Base-by-base conservation (phyloP, 2,888 invertebrate genomes). In the Temnothorax ravouxi region DNA sequence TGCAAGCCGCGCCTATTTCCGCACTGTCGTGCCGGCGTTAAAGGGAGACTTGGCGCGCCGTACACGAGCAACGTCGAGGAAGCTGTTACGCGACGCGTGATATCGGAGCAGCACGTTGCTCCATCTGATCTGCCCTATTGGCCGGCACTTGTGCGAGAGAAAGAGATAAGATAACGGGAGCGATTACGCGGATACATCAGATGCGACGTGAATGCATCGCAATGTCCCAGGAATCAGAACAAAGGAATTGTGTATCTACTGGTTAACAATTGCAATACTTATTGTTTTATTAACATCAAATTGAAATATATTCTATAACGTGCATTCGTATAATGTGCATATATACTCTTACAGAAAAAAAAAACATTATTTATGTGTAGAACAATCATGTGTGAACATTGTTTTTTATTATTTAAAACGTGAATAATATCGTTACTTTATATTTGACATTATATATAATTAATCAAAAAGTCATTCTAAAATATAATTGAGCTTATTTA, bases 91-190 rank as follows among this genome's bases (percentile, higher is more conserved):
- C 47, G 47, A n/a, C 47, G 59, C 71, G 79, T n/a, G 79, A 67
- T 71, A 80, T n/a, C 72, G n/a, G 29, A 47, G 18, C 56, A 21
- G 34, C 72, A 44, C 18, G 79, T 71, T 71, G 59, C 59, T 38
- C 47, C 79, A 50, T 71, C 59, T 71, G 50, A 80, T 71, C 79
- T 71, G 59, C 47, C 18, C 79, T 71, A 80, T 80, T 59, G 79
- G 59, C 79, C 79, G 47, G 21, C 59, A 71, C 9, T 18, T 47
- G 59, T 21, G 25, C 18, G 47, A 38, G 47, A 41, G 72, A 50
- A 59, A 61, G 72, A 80, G 72, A 71, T 79, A 59, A 79, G 59
- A 11, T 11, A 67, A 34, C 11, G 47, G 44, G 29, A 2, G 8
- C 8, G 71, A 71, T 25, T 15, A 52, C 9, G 50, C 34, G 56